Conservation (phyloP, 2,113 vertebrate species). For the Ceratotherium simum region DNA sequence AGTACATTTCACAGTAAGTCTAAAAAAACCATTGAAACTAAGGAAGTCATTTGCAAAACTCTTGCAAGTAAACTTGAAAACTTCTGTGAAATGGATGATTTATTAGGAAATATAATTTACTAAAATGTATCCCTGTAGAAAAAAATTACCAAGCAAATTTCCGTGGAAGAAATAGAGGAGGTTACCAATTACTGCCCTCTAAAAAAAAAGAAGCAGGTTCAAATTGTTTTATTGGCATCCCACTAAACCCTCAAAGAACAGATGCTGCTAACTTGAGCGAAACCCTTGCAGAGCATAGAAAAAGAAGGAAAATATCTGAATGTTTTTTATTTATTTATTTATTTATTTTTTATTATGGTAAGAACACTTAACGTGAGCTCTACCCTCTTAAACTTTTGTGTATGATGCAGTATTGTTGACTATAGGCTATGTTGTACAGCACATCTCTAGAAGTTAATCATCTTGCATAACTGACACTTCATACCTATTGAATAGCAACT, state of each 20-base stretch:
- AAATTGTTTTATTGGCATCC: background rate
- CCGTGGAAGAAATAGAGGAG: background rate
- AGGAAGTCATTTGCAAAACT: slow-evolving; percentile 5
- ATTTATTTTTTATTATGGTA: background rate
- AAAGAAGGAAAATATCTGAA: background rate
- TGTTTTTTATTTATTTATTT: background rate
- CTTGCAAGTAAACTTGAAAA: background rate
- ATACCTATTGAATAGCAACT: background rate
- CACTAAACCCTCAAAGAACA: background rate
- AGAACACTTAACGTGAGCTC: background rate
- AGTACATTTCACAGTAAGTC: background rate
- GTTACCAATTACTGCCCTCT: background rate
- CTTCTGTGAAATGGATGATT: background rate
- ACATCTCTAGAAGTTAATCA: background rate
- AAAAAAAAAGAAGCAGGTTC: background rate
- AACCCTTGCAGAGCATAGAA: background rate
- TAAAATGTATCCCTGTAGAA: background rate
- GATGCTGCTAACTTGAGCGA: background rate
- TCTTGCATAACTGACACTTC: background rate
- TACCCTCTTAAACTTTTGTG: background rate
- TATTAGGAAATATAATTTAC: background rate
- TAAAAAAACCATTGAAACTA: background rate
- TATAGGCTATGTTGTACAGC: background rate
- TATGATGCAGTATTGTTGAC: background rate
- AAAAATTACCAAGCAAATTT: background rate